These are phyloP conservation scores for Notiomystis cincta DNA, from an alignment of 2,113 vertebrate genomes.

Conservation along the genomic window DNA sequence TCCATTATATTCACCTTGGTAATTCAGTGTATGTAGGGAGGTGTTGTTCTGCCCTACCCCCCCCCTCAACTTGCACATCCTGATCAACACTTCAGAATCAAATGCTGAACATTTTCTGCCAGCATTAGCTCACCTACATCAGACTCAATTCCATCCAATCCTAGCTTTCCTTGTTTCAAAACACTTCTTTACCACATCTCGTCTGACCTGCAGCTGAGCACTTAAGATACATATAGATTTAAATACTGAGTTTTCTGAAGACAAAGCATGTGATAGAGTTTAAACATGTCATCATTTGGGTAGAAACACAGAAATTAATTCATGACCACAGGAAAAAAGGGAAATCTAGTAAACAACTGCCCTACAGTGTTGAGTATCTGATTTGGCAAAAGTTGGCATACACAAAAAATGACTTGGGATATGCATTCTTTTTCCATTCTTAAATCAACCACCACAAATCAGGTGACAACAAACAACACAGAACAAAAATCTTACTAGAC, in stretches of 20 bases:
- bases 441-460: background rate
- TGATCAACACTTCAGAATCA: background rate
- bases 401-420: background rate
- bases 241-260: background rate
- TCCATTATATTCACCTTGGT: background rate
- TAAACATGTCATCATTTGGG: background rate
- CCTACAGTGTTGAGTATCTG: background rate
- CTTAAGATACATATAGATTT: background rate
- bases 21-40: background rate
- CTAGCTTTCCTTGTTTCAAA: background rate
- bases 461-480: background rate
- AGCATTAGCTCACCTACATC: background rate
- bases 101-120: background rate
- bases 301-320: background rate
- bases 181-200: background rate
- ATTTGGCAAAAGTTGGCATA: background rate
- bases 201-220: background rate
- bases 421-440: background rate
- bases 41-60: fast-evolving
- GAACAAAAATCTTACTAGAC: background rate
- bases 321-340: background rate
- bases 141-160: background rate
- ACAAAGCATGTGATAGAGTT: background rate
- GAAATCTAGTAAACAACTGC: background rate
- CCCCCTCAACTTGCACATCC: background rate